Evolutionary conservation across 1,140 invertebrate species (phyloP), one percentile per base, ranked within the genome.

Genomic region (Saccostrea cuccullata): DNA sequence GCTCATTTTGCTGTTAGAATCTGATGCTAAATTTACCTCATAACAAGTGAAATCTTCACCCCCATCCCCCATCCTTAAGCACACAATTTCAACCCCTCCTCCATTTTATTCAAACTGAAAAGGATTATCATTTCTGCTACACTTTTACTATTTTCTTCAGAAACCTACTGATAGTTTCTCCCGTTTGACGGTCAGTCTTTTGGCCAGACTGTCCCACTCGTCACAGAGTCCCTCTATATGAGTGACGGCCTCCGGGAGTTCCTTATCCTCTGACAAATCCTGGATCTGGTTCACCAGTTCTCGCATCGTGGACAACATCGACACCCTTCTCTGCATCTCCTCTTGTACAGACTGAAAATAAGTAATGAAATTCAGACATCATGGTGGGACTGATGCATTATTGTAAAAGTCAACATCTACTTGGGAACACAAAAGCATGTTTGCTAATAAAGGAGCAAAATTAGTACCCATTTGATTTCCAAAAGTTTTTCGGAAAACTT

Each of bases 321-420:
- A 95, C 88, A 96, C 96, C 93, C 96, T 96, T 90, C 96, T 96
- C 23, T 96, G 95, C 93, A 97, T 96, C 91, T 97, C 96, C 91
- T 96, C 96, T 87, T 96, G 96, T 12, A 96, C 93, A 84, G 77
- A 89, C 93, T 94, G 40, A 84, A 56, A 84, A 55, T 17, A 82
- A 82, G 23, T 36, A 4, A 82, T n/a, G n/a, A 64, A 64, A 17
- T 0, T 17, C 4, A 64, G 17, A 64, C 17, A 64, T 20, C 17
- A 64, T 6, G 0, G 5, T 20, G 17, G 17, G n/a, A 64, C 58
- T 64, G 17, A 17, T 2, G n/a, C 17, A 47, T 47, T 47, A 47
- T 5, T 47, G 15, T n/a, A 64, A 64, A 20, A 64, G 5, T 20
- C 17, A 64, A 64, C n/a, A n/a, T 64, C 4, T 64, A n/a, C 58